These are phyloP conservation scores for Bubo bubo DNA, from an alignment of 2,113 vertebrate species.

Conservation along the genomic window DNA sequence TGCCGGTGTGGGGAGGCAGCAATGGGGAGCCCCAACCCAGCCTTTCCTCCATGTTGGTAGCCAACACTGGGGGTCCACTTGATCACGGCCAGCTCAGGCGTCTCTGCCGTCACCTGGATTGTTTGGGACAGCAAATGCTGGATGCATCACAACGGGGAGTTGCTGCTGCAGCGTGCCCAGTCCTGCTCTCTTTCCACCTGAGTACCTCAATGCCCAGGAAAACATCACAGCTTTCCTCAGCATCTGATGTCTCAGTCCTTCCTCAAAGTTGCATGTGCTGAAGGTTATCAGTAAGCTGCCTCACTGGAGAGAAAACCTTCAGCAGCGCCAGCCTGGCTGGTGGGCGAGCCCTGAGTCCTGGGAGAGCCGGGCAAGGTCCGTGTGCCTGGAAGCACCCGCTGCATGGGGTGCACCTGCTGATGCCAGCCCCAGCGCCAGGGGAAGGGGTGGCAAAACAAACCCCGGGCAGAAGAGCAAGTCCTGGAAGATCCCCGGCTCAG, in stretches of 20 bases:
- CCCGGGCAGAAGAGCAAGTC: not conserved
- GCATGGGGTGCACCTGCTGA: too few species aligned
- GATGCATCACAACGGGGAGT: not conserved
- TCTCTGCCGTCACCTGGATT: not conserved
- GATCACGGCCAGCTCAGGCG: not conserved
- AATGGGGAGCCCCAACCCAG: not conserved
- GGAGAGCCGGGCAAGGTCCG: not conserved
- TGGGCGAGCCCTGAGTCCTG: fast-evolving
- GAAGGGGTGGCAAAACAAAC: not conserved
- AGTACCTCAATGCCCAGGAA: not conserved
- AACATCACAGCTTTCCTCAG: not conserved
- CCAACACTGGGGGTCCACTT: not conserved
- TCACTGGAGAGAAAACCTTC: not conserved
- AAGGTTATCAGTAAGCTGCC: not conserved
- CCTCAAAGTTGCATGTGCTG: not conserved
- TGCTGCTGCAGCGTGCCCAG: not conserved
- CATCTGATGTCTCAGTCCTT: not conserved
- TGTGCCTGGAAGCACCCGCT: not conserved
- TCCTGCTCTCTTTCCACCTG: not conserved
- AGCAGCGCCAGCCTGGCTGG: not conserved
- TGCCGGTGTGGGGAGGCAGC: not conserved
- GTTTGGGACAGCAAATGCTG: not conserved
- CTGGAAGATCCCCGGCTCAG: not conserved
- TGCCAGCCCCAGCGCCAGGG: not conserved
- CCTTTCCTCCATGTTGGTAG: not conserved